These are phyloP conservation scores for Sarcophaga peregrina DNA, from an alignment of 1,140 invertebrate species.

Conservation along the genomic window DNA sequence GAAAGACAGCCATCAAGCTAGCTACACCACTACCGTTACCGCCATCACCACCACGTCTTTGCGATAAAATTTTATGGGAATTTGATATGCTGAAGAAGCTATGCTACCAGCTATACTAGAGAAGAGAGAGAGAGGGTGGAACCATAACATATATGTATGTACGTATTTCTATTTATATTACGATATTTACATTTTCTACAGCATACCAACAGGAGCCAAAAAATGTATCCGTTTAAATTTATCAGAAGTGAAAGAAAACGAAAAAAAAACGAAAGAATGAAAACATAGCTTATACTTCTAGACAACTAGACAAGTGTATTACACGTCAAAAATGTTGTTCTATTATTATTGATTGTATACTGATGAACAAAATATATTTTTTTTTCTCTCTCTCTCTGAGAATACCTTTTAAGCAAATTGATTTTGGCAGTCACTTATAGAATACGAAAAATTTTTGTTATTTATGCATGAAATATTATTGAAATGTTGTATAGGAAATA, in stretches of 20 bases:
- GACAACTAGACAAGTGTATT: not conserved
- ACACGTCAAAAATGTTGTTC: slow-evolving; percentile 30
- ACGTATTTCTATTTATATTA: slow-evolving; percentile 26
- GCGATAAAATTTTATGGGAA: slow-evolving; percentile 36
- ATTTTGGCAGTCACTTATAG: slow-evolving; percentile 40
- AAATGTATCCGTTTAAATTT: not conserved
- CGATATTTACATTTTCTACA: not conserved
- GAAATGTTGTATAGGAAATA: slow-evolving; percentile 23
- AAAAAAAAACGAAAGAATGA: not conserved
- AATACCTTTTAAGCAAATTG: slow-evolving; percentile 42
- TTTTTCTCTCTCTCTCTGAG: not conserved
- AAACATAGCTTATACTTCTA: not conserved
- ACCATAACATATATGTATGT: slow-evolving; percentile 21
- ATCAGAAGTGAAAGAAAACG: slow-evolving; percentile 20
- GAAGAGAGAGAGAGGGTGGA: too few relatives aligned
- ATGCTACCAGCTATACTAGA: too few relatives aligned
- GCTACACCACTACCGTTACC: too few relatives aligned
- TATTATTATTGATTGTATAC: too few relatives aligned
- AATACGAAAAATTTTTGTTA: slow-evolving; percentile 24
- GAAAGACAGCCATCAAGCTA: not conserved
- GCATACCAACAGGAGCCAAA: not conserved
- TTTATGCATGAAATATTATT: slow-evolving; percentile 33
- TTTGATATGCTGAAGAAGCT: not conserved
- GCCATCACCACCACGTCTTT: not conserved
- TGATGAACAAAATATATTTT: too few relatives aligned